Evolutionary conservation across 2,113 vertebrate species (phyloP), one percentile per base, ranked within the genome.

Genomic region (Myiopsitta monachus): DNA sequence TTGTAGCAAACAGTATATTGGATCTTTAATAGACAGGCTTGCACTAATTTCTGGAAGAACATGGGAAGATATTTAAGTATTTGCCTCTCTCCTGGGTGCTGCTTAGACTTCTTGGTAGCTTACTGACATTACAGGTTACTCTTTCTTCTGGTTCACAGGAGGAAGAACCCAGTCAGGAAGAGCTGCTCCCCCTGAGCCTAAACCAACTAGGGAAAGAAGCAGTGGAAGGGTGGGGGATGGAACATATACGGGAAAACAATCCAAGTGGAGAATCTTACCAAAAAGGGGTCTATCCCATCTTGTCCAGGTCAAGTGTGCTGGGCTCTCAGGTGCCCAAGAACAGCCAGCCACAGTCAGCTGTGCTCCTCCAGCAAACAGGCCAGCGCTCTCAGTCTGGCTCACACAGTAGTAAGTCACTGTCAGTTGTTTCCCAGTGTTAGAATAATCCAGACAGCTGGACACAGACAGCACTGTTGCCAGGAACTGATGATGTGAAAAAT

Each of bases 71-170:
- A 74, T 18, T 41, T 66, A 46, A 78, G 9, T 63, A 57, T 18
- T 89, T 62, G 13, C 43, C 24, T 75, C 30, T 63, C n/a, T 73
- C 15, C 59, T 78, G 39, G 14, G 38, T 18, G 28, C 41, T 90
- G 39, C n/a, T 69, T 69, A 36, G 43, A 51, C 27, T 92, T 87
- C 74, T 70, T 46, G 22, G 38, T 64, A 67, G 24, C 59, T 83
- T 92, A 39, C 69, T 88, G 77, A 59, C 63, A 52, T 18, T 54
- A 14, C 63, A 68, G 26, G 14, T 79, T 31, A 70, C 14, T 11
- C 70, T 95, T 87, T 70, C 31, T 81, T 93, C 46, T 84, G 66
- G 11, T 73, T 87, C 44, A 63, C 80, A 98, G 97, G 95, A 95
- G 26, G 95, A 96, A 88, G 95, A 97, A 61, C 9, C 51, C 79